phyloP scores from a whole-genome alignment of 2,797 vertebrate genomes.

The Melanotaenia maccullochi region DNA sequence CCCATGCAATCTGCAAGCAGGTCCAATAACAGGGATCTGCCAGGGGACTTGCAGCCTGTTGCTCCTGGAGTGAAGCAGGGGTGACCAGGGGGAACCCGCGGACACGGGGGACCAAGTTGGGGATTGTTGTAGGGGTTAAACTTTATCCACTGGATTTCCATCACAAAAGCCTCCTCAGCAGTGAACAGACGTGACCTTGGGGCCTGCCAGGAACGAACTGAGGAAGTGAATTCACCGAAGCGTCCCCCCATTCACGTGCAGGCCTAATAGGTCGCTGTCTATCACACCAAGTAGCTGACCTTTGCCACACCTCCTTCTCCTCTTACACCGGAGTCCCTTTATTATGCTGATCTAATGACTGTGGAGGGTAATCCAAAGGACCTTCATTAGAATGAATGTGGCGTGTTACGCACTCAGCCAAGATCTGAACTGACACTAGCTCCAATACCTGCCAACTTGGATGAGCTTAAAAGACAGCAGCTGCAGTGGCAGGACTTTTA shows the following conservation, averaged over 20 bases:
- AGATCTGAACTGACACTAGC: conserved; percentile 50
- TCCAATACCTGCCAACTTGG: conserved; percentile 53
- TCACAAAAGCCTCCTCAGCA: conserved; percentile 79
- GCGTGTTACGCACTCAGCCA: conserved; percentile 44
- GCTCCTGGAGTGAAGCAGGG: conserved; percentile 43
- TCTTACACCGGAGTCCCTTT: conserved; percentile 65
- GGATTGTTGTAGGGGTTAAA: conserved; percentile 77
- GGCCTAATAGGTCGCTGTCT: conserved; percentile 72
- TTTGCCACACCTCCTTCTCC: conserved; percentile 52
- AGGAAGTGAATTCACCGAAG: conserved; percentile 75
- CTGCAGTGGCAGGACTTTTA: neutral
- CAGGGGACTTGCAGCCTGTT: conserved; percentile 36
- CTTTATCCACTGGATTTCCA: conserved; percentile 80
- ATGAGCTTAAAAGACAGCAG: conserved; percentile 39
- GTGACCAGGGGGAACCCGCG: conserved; percentile 12
- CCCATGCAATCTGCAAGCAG: conserved; percentile 52
- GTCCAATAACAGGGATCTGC: conserved; percentile 43
- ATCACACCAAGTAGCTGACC: conserved; percentile 60
- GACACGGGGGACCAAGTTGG: conserved; percentile 67
- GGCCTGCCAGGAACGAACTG: conserved; percentile 70
- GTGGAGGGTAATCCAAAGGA: conserved; percentile 71
- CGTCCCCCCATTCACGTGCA: conserved; percentile 68
- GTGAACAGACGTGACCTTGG: conserved; percentile 77
- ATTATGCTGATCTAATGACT: conserved; percentile 82
- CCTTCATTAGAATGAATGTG: conserved; percentile 66